A percentile compares a stretch with the other conserved stretches of the same genome.
These are phyloP conservation scores for Capitulum mitella DNA, from an alignment of 2,888 invertebrate species.

Conservation along the genomic window DNA sequence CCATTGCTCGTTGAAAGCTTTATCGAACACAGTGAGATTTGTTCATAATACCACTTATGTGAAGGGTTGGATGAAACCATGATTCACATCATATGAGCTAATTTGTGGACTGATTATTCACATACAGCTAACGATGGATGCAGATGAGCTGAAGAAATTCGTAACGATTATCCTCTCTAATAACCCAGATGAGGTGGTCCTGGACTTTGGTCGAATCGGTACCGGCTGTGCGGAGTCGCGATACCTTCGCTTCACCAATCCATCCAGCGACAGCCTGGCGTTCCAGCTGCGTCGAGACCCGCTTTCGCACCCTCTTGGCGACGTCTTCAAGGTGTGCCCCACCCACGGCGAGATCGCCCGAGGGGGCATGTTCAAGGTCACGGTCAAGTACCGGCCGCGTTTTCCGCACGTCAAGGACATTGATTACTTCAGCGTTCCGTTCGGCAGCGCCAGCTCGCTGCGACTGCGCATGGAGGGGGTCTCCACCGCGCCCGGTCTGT, in stretches of 20 bases:
- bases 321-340: background rate
- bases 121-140: background rate
- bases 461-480: background rate
- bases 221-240: background rate
- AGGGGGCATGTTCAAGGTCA: background rate
- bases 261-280: background rate
- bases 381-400: constrained; percentile 5
- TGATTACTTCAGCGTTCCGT: background rate
- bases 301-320: background rate
- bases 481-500: background rate
- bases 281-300: background rate
- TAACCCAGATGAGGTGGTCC: background rate
- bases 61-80: no score
- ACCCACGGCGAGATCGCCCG: background rate
- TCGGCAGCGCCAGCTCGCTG: background rate
- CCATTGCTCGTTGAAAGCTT: no score
- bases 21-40: no score
- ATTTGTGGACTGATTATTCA: no score
- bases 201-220: background rate
- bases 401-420: constrained; percentile 4
- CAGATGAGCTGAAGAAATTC: background rate
- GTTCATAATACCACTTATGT: no score
- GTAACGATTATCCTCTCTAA: background rate
- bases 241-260: background rate
- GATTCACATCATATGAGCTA: no score